phyloP scores from a whole-genome alignment of 2,113 vertebrate species.

The Buteo buteo region DNA sequence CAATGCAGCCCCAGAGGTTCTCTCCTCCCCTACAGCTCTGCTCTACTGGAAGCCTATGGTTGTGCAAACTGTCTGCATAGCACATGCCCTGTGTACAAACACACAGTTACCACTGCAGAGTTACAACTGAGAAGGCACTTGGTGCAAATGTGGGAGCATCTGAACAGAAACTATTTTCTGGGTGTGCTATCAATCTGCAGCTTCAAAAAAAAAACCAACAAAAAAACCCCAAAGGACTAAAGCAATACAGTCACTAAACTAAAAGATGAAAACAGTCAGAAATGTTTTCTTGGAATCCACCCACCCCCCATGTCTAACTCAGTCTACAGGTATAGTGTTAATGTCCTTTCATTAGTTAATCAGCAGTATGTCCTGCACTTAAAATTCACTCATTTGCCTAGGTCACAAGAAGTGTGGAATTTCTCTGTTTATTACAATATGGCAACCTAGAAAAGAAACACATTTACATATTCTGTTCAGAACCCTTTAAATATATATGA shows the following conservation, averaged over 20 bases:
- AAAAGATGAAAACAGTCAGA: background rate
- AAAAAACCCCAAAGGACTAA: background rate
- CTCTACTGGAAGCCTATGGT: background rate
- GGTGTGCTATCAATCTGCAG: background rate
- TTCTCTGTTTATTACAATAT: background rate
- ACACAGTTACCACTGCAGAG: background rate
- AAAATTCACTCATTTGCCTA: background rate
- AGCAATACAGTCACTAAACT: background rate
- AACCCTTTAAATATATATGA: background rate
- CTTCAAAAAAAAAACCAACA: background rate
- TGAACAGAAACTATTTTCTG: background rate
- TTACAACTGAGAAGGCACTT: background rate
- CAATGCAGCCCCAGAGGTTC: background rate
- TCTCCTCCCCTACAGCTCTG: background rate
- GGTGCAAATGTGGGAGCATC: background rate
- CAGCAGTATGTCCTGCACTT: background rate
- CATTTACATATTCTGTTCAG: background rate
- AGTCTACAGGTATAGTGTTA: background rate
- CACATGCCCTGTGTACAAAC: background rate
- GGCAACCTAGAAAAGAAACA: background rate
- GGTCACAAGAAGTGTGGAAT: background rate
- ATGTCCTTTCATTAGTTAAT: background rate
- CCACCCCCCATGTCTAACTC: accelerated
- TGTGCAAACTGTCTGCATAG: background rate
- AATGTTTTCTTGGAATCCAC: background rate